Base-by-base conservation (phyloP, 2,888 invertebrate genomes). In the Drosophila affinis region DNA sequence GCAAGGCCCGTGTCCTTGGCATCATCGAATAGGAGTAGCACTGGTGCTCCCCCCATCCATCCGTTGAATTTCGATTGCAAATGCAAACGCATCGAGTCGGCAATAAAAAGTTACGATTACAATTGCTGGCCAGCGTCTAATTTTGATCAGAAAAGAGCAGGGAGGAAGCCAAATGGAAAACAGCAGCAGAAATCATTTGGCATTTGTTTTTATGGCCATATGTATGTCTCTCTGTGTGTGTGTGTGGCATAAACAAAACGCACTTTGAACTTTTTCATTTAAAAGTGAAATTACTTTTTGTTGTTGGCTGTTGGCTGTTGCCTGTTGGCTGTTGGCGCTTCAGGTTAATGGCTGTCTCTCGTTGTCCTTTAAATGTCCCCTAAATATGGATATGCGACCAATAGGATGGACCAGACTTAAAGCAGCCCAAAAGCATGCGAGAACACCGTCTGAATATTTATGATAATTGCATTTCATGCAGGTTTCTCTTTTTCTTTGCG, bases 1-100 rank as follows among this genome's bases (percentile, higher is more conserved):
- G 95, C 81, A 93, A 93, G 82, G 95, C 95, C 0, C 90, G 94
- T 21, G 81, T 90, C 1, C 85, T 93, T 45, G 91, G 91, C 21
- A 91, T 94, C 10, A 93, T 94, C 57, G 88, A 90, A 47, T 91
- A 72, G 64, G 3, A 52, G 10, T 14, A 27, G 9, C n/a, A 21
- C 21, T 21, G 21, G 21, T 21, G 39, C 1, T 32, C 29, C 3
- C 46, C 44, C 52, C 53, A 45, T n/a, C 39, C n/a, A 39, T 39
- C 0, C 39, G 49, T 68, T 67, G 57, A 70, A 70, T 68, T 70
- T 47, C 67, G 72, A 67, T 63, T 53, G 62, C 60, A 77, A 77
- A 72, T 27, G 34, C 34, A 46, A 48, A 45, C 52, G 62, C 54
- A 74, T 59, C 63, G 54, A 58, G n/a, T 39, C 39, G 14, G 3